Evolutionary conservation across 53 echinoderm and acorn worm species (phyloP).

Genomic region (Stichopus horrens): DNA sequence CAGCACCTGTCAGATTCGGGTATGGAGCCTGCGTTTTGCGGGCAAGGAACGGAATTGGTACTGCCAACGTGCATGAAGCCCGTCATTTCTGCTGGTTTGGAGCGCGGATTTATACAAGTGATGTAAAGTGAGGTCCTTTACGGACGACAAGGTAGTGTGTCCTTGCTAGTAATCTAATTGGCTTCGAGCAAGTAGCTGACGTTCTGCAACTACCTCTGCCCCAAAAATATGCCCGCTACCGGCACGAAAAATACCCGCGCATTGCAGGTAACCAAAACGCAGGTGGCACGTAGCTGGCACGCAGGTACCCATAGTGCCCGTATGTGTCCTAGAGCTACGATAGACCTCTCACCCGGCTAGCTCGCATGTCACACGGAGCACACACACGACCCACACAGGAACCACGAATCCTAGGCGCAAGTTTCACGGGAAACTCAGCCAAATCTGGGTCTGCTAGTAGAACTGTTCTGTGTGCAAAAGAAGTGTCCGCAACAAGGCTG

Average conservation of each 20-base stretch:
- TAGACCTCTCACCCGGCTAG: not conserved
- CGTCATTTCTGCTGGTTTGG: not conserved
- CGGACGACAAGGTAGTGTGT: not conserved
- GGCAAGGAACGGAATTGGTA: slow-evolving; percentile 22
- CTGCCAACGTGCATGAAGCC: slow-evolving; percentile 17
- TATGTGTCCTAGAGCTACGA: not conserved
- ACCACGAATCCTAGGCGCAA: no score
- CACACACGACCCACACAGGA: no score
- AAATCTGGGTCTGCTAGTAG: no score
- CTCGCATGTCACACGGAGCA: no score
- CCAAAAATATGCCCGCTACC: not conserved
- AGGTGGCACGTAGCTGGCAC: slow-evolving; percentile 20
- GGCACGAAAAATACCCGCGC: not conserved
- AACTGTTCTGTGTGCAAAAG: no score
- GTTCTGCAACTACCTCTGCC: not conserved
- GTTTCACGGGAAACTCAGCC: no score
- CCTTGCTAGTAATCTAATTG: slow-evolving; percentile 14
- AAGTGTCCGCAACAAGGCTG: no score
- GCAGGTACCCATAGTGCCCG: not conserved
- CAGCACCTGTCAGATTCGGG: not conserved
- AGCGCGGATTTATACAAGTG: not conserved
- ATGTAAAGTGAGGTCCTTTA: not conserved
- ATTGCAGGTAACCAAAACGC: not conserved
- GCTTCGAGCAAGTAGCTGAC: slow-evolving; percentile 9
- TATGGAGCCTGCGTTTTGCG: slow-evolving; percentile 3